Evolutionary conservation across 2,888 invertebrate species (phyloP).

Genomic region (Caenorhabditis parvicauda): DNA sequence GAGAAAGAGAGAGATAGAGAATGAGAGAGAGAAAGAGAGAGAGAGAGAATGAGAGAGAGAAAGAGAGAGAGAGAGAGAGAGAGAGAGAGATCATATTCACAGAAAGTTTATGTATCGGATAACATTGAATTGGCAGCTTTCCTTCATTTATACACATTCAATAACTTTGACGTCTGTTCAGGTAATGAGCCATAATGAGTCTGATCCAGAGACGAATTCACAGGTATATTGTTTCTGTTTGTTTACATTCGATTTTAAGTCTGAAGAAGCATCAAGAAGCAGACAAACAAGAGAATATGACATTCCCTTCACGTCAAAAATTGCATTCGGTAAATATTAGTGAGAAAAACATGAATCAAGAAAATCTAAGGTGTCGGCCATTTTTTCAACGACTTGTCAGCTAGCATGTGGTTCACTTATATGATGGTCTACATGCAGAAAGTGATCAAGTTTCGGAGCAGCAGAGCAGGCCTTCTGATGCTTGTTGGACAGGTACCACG

Average conservation of each 20-base stretch:
- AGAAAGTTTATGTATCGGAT: slow-evolving; percentile 1
- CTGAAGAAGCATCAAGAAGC: background rate
- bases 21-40: slow-evolving; percentile 11
- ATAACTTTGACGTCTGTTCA: too few species aligned
- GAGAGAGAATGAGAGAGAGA: slow-evolving; percentile 10
- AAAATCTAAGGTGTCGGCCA: slow-evolving; percentile 73
- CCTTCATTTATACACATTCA: too few species aligned
- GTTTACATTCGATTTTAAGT: too few species aligned
- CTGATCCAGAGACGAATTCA: too few species aligned
- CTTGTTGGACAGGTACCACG: slow-evolving; percentile 73
- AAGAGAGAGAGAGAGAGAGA: slow-evolving; percentile 6
- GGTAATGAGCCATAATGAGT: too few species aligned
- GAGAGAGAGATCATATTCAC: background rate
- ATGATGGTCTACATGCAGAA: slow-evolving; percentile 78
- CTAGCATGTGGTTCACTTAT: slow-evolving; percentile 91
- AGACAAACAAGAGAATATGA: slow-evolving; percentile 20
- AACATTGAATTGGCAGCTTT: background rate
- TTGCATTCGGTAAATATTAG: slow-evolving; percentile 13
- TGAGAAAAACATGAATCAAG: background rate
- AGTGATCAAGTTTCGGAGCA: slow-evolving; percentile 59
- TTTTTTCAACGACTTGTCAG: slow-evolving; percentile 85
- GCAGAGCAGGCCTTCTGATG: slow-evolving; percentile 70
- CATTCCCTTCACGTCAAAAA: slow-evolving; percentile 16
- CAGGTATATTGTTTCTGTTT: too few species aligned
- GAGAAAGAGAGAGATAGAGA: background rate